Evolutionary conservation across 2,797 vertebrate genomes (phyloP), one percentile per base, ranked within the genome.

Genomic region (Acrossocheilus wenchowensis): DNA sequence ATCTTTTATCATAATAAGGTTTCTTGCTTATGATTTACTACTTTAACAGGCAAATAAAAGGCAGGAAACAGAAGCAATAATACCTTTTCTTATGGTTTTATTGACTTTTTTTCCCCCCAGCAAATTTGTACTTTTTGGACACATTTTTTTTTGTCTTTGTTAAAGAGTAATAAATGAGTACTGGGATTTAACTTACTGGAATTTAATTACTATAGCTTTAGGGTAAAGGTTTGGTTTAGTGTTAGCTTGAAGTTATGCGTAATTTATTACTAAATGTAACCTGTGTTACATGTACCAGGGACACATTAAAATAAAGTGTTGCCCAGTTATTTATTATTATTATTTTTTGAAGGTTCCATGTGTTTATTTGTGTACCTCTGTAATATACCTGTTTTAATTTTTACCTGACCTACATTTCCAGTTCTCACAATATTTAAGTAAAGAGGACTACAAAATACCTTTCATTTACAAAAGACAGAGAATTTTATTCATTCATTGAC

Each of bases 391-490:
- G 4, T 30, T 74, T 30, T 30, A 5, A 74, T 48, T 48, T 73
- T 17, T 4, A 48, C 3, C n/a, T 73, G n/a, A 48, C 72, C 48
- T 34, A 11, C 26, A 62, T 19, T 62, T 8, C 17, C 39, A 64
- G 36, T 64, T 26, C 21, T n/a, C 1, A 5, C 34, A 66, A 68
- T 50, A 41, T 36, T 78, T 52, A 72, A 50, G 43, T 45, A 68
- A 74, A 73, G 48, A 86, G 9, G 8, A 83, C 41, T 48, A 88
- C 64, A 84, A 52, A 85, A 79, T 7, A 68, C 57, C 6, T 34
- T 82, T 82, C 17, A 60, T 69, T 89, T 69, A n/a, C 19, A 85
- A 86, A 84, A 81, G 36, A 30, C 39, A 15, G 15, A 73, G 7
- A 52, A 6, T 39, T 83, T 73, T 86, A 79, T 74, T 88, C 0